Percentiles rank a stretch among this genome's conserved stretches.
phyloP scores from a whole-genome alignment of 92 coral and sea anemone species.

The Micromussa lordhowensis region DNA sequence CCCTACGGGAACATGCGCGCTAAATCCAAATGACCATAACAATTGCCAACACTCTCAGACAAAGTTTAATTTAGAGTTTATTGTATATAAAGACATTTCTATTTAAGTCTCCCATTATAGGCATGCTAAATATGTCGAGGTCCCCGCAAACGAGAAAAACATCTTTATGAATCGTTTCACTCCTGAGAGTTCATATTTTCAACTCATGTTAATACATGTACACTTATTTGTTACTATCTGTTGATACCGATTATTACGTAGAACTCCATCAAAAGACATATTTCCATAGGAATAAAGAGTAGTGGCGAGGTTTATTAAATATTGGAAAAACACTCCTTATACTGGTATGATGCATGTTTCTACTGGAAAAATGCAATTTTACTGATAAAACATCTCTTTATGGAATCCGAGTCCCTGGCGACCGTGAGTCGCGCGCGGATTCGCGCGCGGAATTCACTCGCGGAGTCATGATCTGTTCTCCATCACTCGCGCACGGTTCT shows the following conservation, averaged over 20 bases:
- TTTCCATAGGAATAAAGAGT: background rate
- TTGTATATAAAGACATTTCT: background rate
- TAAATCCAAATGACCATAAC: background rate
- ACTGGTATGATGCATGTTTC: background rate
- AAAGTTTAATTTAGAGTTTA: background rate
- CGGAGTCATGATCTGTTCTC: background rate
- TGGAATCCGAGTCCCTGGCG: background rate
- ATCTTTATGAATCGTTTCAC: background rate
- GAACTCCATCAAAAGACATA: background rate
- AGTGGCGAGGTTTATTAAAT: background rate
- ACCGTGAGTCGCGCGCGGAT: background rate
- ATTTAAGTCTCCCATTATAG: background rate
- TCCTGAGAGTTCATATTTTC: background rate
- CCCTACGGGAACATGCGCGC: background rate
- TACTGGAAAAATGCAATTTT: background rate
- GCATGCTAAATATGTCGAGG: background rate
- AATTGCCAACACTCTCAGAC: background rate
- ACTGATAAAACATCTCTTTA: background rate
- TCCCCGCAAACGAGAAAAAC: background rate
- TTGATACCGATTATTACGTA: background rate
- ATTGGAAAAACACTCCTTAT: background rate
- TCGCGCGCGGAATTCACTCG: background rate
- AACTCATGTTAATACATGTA: background rate
- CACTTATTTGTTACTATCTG: background rate
- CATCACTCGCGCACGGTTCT: background rate